Conservation (phyloP, 2,888 invertebrate genomes). For the Notodonta ziczac region DNA sequence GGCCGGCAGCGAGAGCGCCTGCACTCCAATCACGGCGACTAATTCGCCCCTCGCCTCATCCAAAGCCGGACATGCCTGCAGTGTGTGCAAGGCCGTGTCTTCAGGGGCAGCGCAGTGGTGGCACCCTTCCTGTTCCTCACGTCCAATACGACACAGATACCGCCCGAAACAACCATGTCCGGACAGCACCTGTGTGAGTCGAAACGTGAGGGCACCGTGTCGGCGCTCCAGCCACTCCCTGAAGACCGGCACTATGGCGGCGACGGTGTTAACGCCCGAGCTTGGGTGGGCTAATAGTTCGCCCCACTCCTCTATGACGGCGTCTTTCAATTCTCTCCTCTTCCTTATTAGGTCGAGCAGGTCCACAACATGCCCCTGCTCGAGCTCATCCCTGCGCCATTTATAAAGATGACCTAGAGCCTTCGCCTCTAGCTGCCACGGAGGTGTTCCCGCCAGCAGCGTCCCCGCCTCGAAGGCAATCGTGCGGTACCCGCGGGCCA, state of each 20-base stretch:
- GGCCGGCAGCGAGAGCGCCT: too few species aligned
- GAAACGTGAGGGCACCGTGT: too few species aligned
- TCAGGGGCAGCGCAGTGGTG: conserved; percentile 1
- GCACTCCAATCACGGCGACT: too few species aligned
- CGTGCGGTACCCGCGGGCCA: conserved; percentile 9
- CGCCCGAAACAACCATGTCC: too few species aligned
- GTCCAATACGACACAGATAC: too few species aligned
- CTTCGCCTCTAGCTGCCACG: neutral
- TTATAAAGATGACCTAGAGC: neutral
- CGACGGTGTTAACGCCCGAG: conserved; percentile 1
- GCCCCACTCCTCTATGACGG: neutral
- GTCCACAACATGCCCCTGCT: neutral
- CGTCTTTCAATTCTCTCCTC: neutral
- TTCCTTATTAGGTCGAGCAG: neutral
- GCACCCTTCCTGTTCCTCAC: neutral
- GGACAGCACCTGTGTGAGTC: too few species aligned
- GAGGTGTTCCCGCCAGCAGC: neutral
- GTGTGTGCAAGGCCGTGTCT: neutral
- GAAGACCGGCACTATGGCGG: conserved; percentile 8
- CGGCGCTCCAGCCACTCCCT: neutral
- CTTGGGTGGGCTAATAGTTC: neutral
- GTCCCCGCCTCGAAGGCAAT: neutral
- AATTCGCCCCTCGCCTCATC: neutral
- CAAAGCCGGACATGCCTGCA: neutral
- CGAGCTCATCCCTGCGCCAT: neutral